phyloP scores from a whole-genome alignment of 2,797 vertebrate genomes.

The Tadarida brasiliensis region DNA sequence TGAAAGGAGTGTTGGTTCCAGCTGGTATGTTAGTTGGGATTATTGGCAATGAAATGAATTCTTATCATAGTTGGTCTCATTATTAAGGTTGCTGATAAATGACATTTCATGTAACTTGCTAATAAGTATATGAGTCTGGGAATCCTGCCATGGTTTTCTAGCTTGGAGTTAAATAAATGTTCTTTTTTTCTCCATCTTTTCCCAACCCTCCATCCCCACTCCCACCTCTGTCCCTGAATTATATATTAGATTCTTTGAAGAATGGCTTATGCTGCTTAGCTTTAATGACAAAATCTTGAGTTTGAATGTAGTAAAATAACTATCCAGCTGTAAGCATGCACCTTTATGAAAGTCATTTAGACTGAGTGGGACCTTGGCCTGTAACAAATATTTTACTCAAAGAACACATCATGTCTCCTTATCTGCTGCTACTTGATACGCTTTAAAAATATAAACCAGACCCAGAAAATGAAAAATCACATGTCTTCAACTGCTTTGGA shows the following conservation, averaged over 20 bases:
- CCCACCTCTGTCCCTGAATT: background rate
- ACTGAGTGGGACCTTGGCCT: slow-evolving; percentile 49
- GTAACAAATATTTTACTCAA: slow-evolving; percentile 52
- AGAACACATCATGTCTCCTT: slow-evolving; percentile 58
- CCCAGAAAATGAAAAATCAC: slow-evolving; percentile 73
- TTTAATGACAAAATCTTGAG: slow-evolving; percentile 45
- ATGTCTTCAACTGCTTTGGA: slow-evolving; percentile 78
- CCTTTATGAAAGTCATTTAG: slow-evolving; percentile 63
- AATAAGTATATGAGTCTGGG: slow-evolving; percentile 33
- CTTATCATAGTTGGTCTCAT: slow-evolving; percentile 61
- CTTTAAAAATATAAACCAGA: slow-evolving; percentile 75
- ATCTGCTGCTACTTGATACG: slow-evolving; percentile 58
- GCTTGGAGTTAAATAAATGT: slow-evolving; percentile 3
- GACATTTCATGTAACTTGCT: slow-evolving; percentile 40
- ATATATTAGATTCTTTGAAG: slow-evolving; percentile 28
- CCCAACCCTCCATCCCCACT: background rate
- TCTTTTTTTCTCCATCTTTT: background rate
- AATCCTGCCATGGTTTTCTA: slow-evolving; percentile 50
- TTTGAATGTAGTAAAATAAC: slow-evolving; percentile 62
- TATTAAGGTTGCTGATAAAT: slow-evolving; percentile 51
- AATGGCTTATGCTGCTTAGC: slow-evolving; percentile 18
- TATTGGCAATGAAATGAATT: slow-evolving; percentile 63
- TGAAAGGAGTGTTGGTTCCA: slow-evolving; percentile 32
- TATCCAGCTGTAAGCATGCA: background rate
- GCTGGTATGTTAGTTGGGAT: slow-evolving; percentile 17